These are phyloP conservation scores for Rattus rattus DNA, from an alignment of 2,113 vertebrate species.

Conservation along the genomic window DNA sequence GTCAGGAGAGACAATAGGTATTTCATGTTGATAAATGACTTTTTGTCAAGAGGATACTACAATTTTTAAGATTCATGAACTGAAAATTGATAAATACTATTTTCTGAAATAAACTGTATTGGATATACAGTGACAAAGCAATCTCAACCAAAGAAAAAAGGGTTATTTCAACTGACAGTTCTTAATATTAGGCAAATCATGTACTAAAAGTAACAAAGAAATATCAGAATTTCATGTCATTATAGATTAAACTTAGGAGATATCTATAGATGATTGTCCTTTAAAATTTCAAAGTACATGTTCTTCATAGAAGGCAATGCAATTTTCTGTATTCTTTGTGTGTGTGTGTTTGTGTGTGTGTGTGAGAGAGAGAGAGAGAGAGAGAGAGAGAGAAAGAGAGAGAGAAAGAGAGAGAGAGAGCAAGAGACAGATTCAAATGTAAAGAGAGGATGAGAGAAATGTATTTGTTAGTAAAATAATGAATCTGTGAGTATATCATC, in stretches of 20 bases:
- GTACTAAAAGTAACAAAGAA: neutral
- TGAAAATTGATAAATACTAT: neutral
- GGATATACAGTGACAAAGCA: neutral
- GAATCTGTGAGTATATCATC: neutral
- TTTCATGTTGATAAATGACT: neutral
- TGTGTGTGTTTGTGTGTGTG: neutral
- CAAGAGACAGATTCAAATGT: no score
- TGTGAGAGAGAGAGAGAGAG: no score
- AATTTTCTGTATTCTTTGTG: neutral
- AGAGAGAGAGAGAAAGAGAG: no score
- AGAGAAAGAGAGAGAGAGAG: no score
- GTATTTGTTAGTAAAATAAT: neutral
- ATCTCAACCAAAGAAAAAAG: neutral
- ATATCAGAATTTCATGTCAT: neutral
- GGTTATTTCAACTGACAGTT: neutral
- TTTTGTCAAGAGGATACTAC: neutral
- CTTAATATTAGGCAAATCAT: neutral
- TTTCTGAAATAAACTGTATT: neutral
- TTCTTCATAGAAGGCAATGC: neutral
- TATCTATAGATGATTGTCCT: neutral
- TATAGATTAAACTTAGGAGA: neutral
- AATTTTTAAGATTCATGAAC: neutral
- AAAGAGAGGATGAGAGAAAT: neutral
- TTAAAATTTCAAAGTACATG: neutral
- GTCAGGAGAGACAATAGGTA: no score